A percentile compares a stretch with the other conserved stretches of the same genome.
phyloP scores from a whole-genome alignment of 2,888 invertebrate genomes.

The Spodoptera littoralis region DNA sequence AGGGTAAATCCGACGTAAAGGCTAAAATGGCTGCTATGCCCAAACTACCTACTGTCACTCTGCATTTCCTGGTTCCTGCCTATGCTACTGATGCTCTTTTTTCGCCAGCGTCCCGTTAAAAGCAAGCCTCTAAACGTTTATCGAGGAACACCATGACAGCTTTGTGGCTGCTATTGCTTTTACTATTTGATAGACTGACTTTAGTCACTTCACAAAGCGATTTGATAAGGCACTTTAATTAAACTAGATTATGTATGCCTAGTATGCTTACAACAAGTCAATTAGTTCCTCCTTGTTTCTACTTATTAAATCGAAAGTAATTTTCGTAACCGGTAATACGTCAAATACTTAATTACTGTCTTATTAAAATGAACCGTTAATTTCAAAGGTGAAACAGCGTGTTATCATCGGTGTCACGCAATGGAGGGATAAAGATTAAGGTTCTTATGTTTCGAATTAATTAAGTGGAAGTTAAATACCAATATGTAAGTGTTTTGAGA shows the following conservation, averaged over 20 bases:
- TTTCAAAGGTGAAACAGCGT: slow-evolving; percentile 40
- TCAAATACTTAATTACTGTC: slow-evolving; percentile 32
- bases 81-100: slow-evolving; percentile 31
- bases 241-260: no score
- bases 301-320: slow-evolving; percentile 1
- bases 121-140: slow-evolving; percentile 15
- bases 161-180: slow-evolving; percentile 8
- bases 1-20: slow-evolving; percentile 51
- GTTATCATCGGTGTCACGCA: slow-evolving; percentile 38
- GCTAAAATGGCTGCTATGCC: slow-evolving; percentile 47
- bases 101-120: slow-evolving; percentile 36
- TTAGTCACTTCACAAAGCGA: not conserved
- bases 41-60: slow-evolving; percentile 59
- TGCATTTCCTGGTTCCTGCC: slow-evolving; percentile 55
- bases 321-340: slow-evolving; percentile 17
- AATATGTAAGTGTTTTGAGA: slow-evolving; percentile 4
- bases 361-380: slow-evolving; percentile 49
- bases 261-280: not conserved
- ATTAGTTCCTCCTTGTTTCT: not conserved
- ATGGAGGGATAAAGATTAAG: slow-evolving; percentile 47
- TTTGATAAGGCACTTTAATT: no score
- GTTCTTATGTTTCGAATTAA: slow-evolving; percentile 19
- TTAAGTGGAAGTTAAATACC: slow-evolving; percentile 20
- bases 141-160: slow-evolving; percentile 15
- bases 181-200: not conserved